phyloP scores from a whole-genome alignment of 2,888 invertebrate species.

The Drosophila siamana region DNA sequence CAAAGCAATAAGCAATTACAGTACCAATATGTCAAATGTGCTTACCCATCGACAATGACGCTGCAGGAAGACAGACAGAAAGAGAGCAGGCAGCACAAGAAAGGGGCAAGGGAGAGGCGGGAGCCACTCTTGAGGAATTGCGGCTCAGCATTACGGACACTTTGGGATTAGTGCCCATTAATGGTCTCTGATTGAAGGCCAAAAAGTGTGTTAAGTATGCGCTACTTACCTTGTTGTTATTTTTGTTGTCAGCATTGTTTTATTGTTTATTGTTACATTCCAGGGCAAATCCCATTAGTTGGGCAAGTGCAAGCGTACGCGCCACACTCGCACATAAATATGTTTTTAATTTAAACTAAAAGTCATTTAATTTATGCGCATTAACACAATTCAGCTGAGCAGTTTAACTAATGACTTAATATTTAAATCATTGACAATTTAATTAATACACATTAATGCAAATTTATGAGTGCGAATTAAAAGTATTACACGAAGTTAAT shows the following conservation, averaged over 20 bases:
- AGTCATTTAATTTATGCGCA: background rate
- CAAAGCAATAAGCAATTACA: conserved; percentile 56
- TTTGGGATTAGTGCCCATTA: conserved; percentile 32
- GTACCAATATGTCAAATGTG: conserved; percentile 53
- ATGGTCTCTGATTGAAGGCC: conserved; percentile 44
- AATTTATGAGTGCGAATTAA: background rate
- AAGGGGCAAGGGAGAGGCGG: background rate
- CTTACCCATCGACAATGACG: conserved; percentile 53
- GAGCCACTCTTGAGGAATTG: background rate
- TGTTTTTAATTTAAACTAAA: conserved; percentile 13
- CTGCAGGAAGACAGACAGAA: conserved; percentile 44
- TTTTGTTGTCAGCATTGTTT: conserved; percentile 8
- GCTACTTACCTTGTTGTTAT: conserved; percentile 9
- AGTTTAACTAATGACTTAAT: background rate
- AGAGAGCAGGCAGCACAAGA: background rate
- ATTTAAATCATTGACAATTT: background rate
- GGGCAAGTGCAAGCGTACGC: conserved; percentile 19
- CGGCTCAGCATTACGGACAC: conserved; percentile 19
- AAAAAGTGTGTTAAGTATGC: conserved; percentile 18
- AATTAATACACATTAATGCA: background rate
- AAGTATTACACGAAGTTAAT: background rate
- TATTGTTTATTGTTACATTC: conserved; percentile 8
- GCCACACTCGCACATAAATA: conserved; percentile 3
- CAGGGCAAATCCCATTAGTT: conserved; percentile 19
- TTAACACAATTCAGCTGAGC: background rate